Base-by-base conservation (phyloP, 2,113 vertebrate species). In the Eleginops maclovinus region DNA sequence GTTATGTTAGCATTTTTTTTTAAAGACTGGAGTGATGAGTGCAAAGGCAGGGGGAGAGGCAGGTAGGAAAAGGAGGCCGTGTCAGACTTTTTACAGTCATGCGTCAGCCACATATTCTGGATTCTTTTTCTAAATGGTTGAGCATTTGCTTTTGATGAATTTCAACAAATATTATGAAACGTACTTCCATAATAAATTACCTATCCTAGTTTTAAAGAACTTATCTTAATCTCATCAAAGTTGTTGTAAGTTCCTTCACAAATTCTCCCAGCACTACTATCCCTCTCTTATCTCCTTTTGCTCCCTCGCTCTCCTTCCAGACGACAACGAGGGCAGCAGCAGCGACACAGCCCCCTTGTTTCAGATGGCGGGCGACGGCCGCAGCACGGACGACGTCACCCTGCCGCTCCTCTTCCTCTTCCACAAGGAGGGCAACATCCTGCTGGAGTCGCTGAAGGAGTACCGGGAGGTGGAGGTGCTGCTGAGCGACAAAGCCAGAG, bases 251-350 rank as follows among this genome's bases (percentile, higher is more conserved):
- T 26, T 44, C 2, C 53, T 24, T 66, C 41, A 26, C n/a, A 36
- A 9, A 28, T 13, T 53, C 55, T n/a, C 1, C 9, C 31, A 28
- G 6, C 21, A 0, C 36, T 3, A 7, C 31, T 0, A 1, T 21
- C 22, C 15, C 19, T 22, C 14, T 4, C 19, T 67, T 6, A n/a
- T 4, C n/a, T 55, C 13, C 50, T 3, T 16, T 54, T 50, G 44
- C 53, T 56, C 19, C 9, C 1, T 15, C 4, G 9, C 5, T 24
- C 7, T 65, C 46, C 22, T 72, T 53, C n/a, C 84, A 99, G 98
- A 99, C 86, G 98, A 99, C 94, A 99, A 99, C 0, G 97, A 99
- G 73, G 98, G 97, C 85, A 99, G 98, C 95, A 99, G 98, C 86
- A 99, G 98, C 53, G 98, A 99, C 87, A 99, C 98, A 0, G 98